Conservation (phyloP, 2,888 invertebrate species). For the Chrysina gloriosa region DNA sequence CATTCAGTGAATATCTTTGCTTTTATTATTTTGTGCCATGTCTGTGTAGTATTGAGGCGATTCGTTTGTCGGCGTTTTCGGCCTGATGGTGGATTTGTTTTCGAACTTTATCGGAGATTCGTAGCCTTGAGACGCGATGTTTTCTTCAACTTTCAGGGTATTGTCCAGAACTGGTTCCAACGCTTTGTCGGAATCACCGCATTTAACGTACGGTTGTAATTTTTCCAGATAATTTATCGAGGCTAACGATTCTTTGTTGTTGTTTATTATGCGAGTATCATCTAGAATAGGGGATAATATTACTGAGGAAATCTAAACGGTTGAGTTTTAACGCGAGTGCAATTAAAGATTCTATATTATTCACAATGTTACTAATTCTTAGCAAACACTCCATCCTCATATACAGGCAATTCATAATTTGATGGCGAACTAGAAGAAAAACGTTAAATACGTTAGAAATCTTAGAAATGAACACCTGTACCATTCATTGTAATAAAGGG, state of each 20-base stretch:
- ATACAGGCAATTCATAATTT: too few relatives aligned
- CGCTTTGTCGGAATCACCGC: slow-evolving; percentile 57
- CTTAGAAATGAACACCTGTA: too few relatives aligned
- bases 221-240: slow-evolving; percentile 51
- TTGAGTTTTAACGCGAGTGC: neutral
- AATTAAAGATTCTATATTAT: too few relatives aligned
- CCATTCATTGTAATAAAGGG: too few relatives aligned
- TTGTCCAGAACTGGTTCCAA: slow-evolving; percentile 41
- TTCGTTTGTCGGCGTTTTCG: slow-evolving; percentile 59
- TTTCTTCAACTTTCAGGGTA: slow-evolving; percentile 41
- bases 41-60: slow-evolving; percentile 62
- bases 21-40: slow-evolving; percentile 53
- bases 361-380: too few relatives aligned
- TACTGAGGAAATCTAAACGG: neutral
- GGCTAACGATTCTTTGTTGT: slow-evolving; percentile 42
- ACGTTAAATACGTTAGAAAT: too few relatives aligned
- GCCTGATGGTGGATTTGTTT: slow-evolving; percentile 49
- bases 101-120: slow-evolving; percentile 61
- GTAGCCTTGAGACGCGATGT: slow-evolving; percentile 55
- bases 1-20: slow-evolving; percentile 3
- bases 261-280: slow-evolving; percentile 35
- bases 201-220: slow-evolving; percentile 57
- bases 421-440: too few relatives aligned
- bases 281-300: slow-evolving; percentile 40
- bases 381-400: too few relatives aligned